phyloP scores from a whole-genome alignment of 2,888 invertebrate species.

The Erebia ligea region DNA sequence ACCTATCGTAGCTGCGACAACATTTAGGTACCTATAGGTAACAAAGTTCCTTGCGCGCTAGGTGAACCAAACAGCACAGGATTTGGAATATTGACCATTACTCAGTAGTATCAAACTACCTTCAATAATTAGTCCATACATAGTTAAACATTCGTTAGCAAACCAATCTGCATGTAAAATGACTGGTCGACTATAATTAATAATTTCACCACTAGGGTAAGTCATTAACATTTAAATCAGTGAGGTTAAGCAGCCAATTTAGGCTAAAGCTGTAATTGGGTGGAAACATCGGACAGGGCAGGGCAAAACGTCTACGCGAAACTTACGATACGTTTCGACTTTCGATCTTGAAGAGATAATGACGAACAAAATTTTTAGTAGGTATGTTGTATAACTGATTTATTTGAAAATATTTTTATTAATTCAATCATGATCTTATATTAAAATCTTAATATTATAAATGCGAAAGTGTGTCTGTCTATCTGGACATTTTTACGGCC shows the following conservation, averaged over 20 bases:
- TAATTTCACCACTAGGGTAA: slow-evolving; percentile 81
- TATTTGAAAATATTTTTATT: too few species aligned
- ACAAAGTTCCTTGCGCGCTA: too few species aligned
- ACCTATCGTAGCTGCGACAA: too few species aligned
- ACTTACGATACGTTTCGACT: not conserved
- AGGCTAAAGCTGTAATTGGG: not conserved
- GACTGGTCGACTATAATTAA: slow-evolving; percentile 72
- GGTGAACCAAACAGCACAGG: too few species aligned
- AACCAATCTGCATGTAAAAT: slow-evolving; percentile 81
- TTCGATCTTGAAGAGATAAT: not conserved
- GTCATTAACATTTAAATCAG: slow-evolving; percentile 76
- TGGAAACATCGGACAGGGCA: too few species aligned
- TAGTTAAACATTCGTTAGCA: slow-evolving; percentile 80
- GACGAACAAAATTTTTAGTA: not conserved
- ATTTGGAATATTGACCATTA: too few species aligned
- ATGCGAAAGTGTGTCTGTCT: too few species aligned
- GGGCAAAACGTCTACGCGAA: too few species aligned
- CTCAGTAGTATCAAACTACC: not conserved
- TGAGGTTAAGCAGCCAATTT: not conserved
- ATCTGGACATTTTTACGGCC: too few species aligned
- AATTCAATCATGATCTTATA: too few species aligned
- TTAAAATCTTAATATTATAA: too few species aligned
- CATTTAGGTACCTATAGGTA: too few species aligned
- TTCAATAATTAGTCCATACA: slow-evolving; percentile 60
- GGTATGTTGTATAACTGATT: not conserved